Conservation (phyloP, 2,888 invertebrate genomes). For the Cephus nigrinus region DNA sequence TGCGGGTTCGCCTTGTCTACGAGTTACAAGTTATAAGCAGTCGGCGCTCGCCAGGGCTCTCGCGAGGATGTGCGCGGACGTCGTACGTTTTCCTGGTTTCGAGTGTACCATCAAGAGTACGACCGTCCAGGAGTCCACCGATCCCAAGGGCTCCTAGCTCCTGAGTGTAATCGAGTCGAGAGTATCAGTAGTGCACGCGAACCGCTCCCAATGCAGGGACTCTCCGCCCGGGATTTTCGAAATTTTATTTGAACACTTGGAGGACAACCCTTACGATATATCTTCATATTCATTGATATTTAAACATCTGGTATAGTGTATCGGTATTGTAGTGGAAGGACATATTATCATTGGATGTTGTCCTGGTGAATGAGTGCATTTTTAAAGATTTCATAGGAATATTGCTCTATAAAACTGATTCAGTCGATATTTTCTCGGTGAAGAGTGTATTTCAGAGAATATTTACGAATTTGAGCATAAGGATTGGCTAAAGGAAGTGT, state of each 20-base stretch:
- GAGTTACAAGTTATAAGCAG: constrained; percentile 30
- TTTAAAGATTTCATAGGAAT: too few relatives aligned
- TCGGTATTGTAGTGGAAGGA: neutral
- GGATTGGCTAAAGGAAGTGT: neutral
- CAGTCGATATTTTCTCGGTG: neutral
- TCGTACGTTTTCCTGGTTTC: constrained; percentile 25
- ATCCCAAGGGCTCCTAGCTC: constrained; percentile 18
- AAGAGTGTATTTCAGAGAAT: neutral
- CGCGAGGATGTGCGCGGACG: constrained; percentile 43
- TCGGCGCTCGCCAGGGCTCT: constrained; percentile 54
- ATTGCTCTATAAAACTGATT: too few relatives aligned
- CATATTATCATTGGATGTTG: neutral
- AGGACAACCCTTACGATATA: neutral
- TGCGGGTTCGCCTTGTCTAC: constrained; percentile 20
- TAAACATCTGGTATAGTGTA: neutral
- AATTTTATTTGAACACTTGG: neutral
- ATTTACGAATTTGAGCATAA: neutral
- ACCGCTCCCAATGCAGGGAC: neutral
- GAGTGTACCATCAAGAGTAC: constrained; percentile 31
- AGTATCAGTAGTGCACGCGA: neutral
- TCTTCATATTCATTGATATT: neutral
- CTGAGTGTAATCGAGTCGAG: neutral
- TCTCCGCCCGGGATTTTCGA: neutral
- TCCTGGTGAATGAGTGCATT: too few relatives aligned
- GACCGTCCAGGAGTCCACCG: constrained; percentile 15